These are phyloP conservation scores for Drosophila nikananu DNA, from an alignment of 1,140 invertebrate genomes.

Conservation along the genomic window DNA sequence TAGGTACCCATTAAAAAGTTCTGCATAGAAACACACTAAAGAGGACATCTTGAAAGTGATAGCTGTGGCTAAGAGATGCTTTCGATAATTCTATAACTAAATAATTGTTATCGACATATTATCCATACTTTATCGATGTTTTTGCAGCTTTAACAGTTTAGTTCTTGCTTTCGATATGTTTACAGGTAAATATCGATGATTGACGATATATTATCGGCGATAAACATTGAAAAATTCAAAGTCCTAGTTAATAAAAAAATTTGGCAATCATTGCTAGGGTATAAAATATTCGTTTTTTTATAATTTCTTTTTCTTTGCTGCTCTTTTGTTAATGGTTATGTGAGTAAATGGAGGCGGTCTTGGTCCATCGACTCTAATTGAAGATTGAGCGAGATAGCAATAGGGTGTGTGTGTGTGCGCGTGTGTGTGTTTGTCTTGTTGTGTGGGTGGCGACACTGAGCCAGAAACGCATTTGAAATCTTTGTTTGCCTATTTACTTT, in stretches of 20 bases:
- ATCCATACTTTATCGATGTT: no score
- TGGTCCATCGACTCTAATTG: constrained; percentile 43
- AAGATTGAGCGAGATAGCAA: constrained; percentile 18
- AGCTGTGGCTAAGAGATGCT: no score
- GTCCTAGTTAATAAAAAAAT: not conserved
- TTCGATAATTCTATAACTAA: no score
- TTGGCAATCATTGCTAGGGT: not conserved
- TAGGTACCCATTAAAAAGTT: not conserved
- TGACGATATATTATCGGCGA: not conserved
- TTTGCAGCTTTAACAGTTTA: not conserved
- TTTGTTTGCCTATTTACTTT: constrained; percentile 45
- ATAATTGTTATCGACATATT: no score
- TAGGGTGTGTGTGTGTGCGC: constrained; percentile 1
- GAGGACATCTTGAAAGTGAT: no score
- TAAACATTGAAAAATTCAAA: not conserved
- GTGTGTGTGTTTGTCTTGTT: constrained; percentile 17
- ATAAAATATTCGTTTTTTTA: not conserved
- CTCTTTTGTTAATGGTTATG: not conserved
- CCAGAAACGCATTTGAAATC: constrained; percentile 51
- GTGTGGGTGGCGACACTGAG: constrained; percentile 48
- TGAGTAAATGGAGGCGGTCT: constrained; percentile 23
- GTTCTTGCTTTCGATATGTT: not conserved
- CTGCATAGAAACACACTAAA: not conserved
- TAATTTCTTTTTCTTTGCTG: not conserved
- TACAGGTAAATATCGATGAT: not conserved